Base-by-base conservation (phyloP, 2,797 vertebrate genomes). In the Epinephelus malabaricus region DNA sequence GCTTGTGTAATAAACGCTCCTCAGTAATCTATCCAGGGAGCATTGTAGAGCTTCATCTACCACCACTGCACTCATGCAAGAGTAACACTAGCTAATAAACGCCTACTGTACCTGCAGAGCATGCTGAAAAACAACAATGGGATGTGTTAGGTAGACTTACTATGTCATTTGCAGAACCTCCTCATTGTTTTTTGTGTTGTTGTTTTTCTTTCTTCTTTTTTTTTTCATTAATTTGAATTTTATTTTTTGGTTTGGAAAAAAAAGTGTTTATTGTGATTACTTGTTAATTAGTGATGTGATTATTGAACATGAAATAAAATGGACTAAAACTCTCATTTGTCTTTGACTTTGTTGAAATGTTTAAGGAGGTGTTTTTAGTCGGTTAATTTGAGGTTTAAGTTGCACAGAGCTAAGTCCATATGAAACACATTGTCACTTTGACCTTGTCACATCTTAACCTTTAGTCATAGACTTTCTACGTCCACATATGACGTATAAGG, bases 221-320 rank as follows among this genome's bases (percentile, higher is more conserved):
- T 91, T 92, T 87, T 87, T 78, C 84, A 86, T 92, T 92, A 53
- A 89, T 92, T 93, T 89, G 65, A 86, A 85, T 85, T 89, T 83
- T 86, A 67, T 92, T 92, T 93, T 90, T 92, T 70, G 82, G 90
- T 91, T 95, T 94, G 88, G 55, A 59, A 84, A 92, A 91, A 89
- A 90, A 94, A 82, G 93, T 95, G 93, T 95, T 95, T 89, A 94
- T 94, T 96, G 95, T 96, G 94, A 92, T 95, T 94, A 94, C 86
- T 93, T 95, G 95, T 96, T 95, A 94, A 95, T 94, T 96, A 95
- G 95, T 96, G 94, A 95, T 94, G 94, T 96, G 94, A 94, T 95
- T 93, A 95, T 94, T 95, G 94, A 96, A 95, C 92, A 94, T 93
- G 85, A 91, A 95, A 95, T 94, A 93, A 94, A 95, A 94, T 76